phyloP scores from a whole-genome alignment of 2,888 invertebrate genomes.

The Epinotia ramella region DNA sequence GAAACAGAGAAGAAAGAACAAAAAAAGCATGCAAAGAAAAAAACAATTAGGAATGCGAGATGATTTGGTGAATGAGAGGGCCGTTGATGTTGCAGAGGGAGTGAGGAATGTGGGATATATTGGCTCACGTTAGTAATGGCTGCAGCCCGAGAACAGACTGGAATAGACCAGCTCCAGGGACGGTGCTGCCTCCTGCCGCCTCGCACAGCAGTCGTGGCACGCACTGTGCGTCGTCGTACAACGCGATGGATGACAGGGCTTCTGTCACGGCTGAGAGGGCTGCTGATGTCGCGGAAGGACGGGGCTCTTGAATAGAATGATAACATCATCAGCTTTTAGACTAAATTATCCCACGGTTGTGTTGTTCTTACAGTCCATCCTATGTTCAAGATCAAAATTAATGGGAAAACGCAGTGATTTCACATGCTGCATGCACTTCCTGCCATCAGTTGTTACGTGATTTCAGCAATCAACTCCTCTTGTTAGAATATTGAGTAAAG shows the following conservation, averaged over 20 bases:
- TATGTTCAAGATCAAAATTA: too few species aligned
- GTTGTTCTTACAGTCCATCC: too few species aligned
- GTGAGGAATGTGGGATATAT: neutral
- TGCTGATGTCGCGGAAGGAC: conserved; percentile 63
- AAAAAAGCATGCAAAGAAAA: too few species aligned
- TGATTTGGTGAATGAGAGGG: neutral
- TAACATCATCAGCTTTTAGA: too few species aligned
- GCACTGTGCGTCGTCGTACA: conserved; percentile 92
- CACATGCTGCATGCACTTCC: too few species aligned
- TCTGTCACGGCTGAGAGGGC: conserved; percentile 70
- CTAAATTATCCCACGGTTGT: too few species aligned
- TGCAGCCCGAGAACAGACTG: conserved; percentile 60
- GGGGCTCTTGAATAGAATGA: conserved; percentile 55
- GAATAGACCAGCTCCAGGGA: conserved; percentile 29
- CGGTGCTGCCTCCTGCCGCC: conserved; percentile 84
- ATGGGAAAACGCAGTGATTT: too few species aligned
- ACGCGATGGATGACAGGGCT: conserved; percentile 77
- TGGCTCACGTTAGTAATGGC: conserved; percentile 86
- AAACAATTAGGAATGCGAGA: too few species aligned
- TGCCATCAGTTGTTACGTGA: too few species aligned
- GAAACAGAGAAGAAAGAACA: too few species aligned
- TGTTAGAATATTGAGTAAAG: too few species aligned
- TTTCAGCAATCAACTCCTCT: too few species aligned
- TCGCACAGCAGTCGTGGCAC: conserved; percentile 93
- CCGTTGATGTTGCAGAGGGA: neutral